Evolutionary conservation across 2,888 invertebrate species (phyloP), one percentile per base, ranked within the genome.

Genomic region (Zygaena filipendulae): DNA sequence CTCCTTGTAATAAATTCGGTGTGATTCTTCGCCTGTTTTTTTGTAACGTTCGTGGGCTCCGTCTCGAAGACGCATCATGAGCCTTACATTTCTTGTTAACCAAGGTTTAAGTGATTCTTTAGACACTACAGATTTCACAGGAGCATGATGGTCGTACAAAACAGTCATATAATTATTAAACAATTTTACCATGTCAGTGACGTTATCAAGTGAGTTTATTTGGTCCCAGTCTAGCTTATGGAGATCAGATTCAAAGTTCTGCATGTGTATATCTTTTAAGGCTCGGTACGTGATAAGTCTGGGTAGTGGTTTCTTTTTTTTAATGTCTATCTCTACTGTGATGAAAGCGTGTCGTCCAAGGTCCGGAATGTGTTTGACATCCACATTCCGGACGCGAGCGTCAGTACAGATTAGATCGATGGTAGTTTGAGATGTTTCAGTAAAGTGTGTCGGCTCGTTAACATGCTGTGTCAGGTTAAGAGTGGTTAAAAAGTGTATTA

Each of bases 321-420:
- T 30, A n/a, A 32, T 25, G 6, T 20, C 10, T 7, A 33, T 13
- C n/a, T 29, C 23, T 9, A 11, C 8, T 11, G 13, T 21, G 5
- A 31, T n/a, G 4, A 20, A 23, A 20, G 27, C 25, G 8, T 31
- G 31, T 4, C n/a, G 9, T 9, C 31, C 16, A 11, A 31, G 27
- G n/a, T 21, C 21, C 9, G 27, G 27, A 5, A 23, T 11, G 8
- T 23, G 11, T 16, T 7, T 16, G 16, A n/a, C n/a, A n/a, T n/a
- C n/a, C n/a, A n/a, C n/a, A n/a, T n/a, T n/a, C n/a, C n/a, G n/a
- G n/a, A n/a, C n/a, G n/a, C n/a, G n/a, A n/a, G n/a, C n/a, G n/a
- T n/a, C n/a, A n/a, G n/a, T n/a, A n/a, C n/a, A n/a, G n/a, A n/a
- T n/a, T n/a, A n/a, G n/a, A n/a, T n/a, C n/a, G n/a, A n/a, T n/a